Base-by-base conservation (phyloP, 2,888 invertebrate species). In the Stenchaetothrips biformis region DNA sequence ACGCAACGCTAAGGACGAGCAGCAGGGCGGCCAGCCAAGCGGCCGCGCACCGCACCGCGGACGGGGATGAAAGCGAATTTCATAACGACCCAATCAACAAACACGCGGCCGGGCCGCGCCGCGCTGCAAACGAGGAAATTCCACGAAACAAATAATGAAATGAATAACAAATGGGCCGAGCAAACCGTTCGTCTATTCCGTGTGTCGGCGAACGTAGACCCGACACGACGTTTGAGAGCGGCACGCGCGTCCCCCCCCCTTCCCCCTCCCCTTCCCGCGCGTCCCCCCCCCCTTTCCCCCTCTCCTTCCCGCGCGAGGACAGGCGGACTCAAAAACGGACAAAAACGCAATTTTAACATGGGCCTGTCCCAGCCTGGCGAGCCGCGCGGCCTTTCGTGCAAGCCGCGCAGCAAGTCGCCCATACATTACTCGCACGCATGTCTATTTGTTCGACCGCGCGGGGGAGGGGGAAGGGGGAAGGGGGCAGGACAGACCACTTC, bases 101-200 rank as follows among this genome's bases (percentile, higher is more conserved):
- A 37, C 37, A 37, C 37, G 37, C 37, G 37, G 37, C 4, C 37
- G 37, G 37, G 37, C 2, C 37, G 37, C 2, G 37, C 37, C 37
- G 37, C 37, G 37, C 37, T 1, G 37, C 2, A 37, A 37, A 37
- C 1, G 37, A 37, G 37, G 37, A 37, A 37, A 37, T 37, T 74
- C n/a, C 67, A 25, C 67, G 67, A 74, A 74, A 25, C 67, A 74
- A 74, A 74, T 74, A 74, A 74, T 74, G 67, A 74, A 74, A 74
- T 74, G 67, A 74, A 74, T 74, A 74, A 74, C 67, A 74, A 74
- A 74, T 74, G 67, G 67, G 67, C 25, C 59, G 25, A 11, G 21
- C 67, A 74, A 74, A 74, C 67, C 67, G 67, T 74, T 74, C 25
- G 67, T 74, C 67, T 74, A 74, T 74, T 74, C 67, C 67, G 67